Conservation (phyloP, 2,888 invertebrate genomes). For the Allophyes oxyacanthae region DNA sequence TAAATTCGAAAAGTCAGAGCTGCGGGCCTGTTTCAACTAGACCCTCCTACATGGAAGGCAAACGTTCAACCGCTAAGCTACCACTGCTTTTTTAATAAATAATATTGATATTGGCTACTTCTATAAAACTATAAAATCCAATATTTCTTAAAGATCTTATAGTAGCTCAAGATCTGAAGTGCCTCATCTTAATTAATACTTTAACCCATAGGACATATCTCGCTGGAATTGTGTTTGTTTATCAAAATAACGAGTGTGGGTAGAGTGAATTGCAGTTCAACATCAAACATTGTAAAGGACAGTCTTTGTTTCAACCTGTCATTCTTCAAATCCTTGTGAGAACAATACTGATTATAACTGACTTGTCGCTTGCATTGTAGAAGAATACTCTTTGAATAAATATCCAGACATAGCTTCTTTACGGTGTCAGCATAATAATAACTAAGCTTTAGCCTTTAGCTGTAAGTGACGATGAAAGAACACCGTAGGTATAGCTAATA, state of each 20-base stretch:
- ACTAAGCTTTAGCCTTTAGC: not conserved
- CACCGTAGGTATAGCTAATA: too few species aligned
- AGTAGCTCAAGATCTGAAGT: too few species aligned
- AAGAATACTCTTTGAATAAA: slow-evolving; percentile 15
- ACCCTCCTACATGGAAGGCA: too few species aligned
- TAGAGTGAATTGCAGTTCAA: slow-evolving; percentile 56
- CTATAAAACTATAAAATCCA: not conserved
- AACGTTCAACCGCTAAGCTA: too few species aligned
- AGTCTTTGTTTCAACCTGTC: slow-evolving; percentile 48
- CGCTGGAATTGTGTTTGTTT: slow-evolving; percentile 17
- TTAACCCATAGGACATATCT: slow-evolving; percentile 7
- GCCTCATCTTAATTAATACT: not conserved
- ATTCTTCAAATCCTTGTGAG: slow-evolving; percentile 26
- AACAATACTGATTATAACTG: slow-evolving; percentile 27
- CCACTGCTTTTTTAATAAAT: too few species aligned
- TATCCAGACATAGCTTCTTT: not conserved
- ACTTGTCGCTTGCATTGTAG: slow-evolving; percentile 17
- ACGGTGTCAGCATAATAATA: slow-evolving; percentile 7
- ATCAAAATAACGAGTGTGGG: slow-evolving; percentile 56
- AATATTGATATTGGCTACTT: too few species aligned
- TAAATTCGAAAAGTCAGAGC: too few species aligned
- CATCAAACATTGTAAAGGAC: slow-evolving; percentile 55
- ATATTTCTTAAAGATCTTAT: too few species aligned
- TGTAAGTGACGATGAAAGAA: not conserved
- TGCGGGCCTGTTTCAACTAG: too few species aligned